Evolutionary conservation across 2,797 vertebrate species (phyloP).

Genomic region (Cynodonichthys magdalenae): DNA sequence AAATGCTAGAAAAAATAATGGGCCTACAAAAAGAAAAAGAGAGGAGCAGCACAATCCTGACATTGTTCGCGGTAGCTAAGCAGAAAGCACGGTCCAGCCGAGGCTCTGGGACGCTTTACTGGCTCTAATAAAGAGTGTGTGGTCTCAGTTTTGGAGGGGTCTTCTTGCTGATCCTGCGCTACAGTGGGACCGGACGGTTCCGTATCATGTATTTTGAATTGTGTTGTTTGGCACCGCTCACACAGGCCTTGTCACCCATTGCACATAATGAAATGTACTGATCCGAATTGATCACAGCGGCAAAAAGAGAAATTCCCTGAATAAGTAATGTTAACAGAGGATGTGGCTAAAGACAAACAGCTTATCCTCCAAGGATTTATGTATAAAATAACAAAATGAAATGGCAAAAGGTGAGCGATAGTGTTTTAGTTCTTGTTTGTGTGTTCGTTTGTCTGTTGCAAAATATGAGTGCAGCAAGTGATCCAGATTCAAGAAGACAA

Average conservation of each 20-base stretch:
- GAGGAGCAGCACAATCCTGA: conserved; percentile 74
- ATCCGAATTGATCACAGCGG: conserved; percentile 66
- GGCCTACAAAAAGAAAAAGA: conserved; percentile 71
- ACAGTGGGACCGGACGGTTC: conserved; percentile 78
- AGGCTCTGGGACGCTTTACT: conserved; percentile 78
- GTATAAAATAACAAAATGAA: conserved; percentile 39
- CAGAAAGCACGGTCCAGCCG: conserved; percentile 68
- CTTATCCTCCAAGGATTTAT: conserved; percentile 11
- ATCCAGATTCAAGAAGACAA: too few species aligned
- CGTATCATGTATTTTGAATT: conserved; percentile 80
- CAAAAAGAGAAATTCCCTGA: conserved; percentile 47
- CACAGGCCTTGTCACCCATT: conserved; percentile 70
- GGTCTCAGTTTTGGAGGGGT: conserved; percentile 73
- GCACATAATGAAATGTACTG: conserved; percentile 47
- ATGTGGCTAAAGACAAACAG: conserved; percentile 23
- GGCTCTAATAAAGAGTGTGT: conserved; percentile 79
- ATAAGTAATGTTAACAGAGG: conserved; percentile 40
- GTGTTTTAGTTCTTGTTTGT: too few species aligned
- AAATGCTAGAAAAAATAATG: conserved; percentile 81
- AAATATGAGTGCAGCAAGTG: too few species aligned
- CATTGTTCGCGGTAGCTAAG: conserved; percentile 77
- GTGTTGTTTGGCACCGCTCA: conserved; percentile 73
- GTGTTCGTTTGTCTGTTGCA: too few species aligned
- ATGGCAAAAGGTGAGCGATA: conserved; percentile 13
- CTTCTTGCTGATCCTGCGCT: conserved; percentile 72